These are phyloP conservation scores for Motacilla alba DNA, from an alignment of 2,113 vertebrate genomes.

Conservation along the genomic window DNA sequence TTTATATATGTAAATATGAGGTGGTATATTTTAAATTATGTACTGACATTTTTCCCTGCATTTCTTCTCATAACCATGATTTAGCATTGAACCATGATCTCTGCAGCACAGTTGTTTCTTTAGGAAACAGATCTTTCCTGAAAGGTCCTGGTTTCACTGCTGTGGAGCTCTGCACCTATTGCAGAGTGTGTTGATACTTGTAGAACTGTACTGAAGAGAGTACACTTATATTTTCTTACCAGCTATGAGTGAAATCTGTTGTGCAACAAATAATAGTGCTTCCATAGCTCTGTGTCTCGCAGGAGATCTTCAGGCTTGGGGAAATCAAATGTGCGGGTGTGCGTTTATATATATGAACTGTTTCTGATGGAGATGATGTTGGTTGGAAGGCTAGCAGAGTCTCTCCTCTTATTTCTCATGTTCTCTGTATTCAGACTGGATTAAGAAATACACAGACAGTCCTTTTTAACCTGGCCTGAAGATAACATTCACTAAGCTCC, in stretches of 20 bases:
- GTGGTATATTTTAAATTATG: neutral
- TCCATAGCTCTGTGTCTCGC: neutral
- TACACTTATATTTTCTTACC: rapidly evolving
- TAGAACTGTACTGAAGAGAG: neutral
- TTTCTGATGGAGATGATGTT: neutral
- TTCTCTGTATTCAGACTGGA: neutral
- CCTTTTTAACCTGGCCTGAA: neutral
- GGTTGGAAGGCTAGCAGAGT: neutral
- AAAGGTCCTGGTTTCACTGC: neutral
- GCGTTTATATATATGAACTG: neutral
- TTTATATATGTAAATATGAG: neutral
- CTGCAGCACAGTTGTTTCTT: neutral
- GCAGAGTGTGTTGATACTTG: neutral
- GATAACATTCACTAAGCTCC: neutral
- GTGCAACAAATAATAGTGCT: neutral
- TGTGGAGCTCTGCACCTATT: neutral
- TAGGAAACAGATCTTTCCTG: neutral
- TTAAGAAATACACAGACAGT: neutral
- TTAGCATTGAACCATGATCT: neutral
- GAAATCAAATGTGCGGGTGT: neutral
- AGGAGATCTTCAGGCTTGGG: neutral
- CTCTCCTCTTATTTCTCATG: neutral
- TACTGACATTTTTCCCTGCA: rapidly evolving
- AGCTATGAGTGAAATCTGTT: neutral
- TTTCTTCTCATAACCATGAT: neutral